A percentile compares a stretch with the other conserved stretches of the same genome.
Evolutionary conservation across 2,888 invertebrate species (phyloP).

Genomic region (Drosophila borborema): DNA sequence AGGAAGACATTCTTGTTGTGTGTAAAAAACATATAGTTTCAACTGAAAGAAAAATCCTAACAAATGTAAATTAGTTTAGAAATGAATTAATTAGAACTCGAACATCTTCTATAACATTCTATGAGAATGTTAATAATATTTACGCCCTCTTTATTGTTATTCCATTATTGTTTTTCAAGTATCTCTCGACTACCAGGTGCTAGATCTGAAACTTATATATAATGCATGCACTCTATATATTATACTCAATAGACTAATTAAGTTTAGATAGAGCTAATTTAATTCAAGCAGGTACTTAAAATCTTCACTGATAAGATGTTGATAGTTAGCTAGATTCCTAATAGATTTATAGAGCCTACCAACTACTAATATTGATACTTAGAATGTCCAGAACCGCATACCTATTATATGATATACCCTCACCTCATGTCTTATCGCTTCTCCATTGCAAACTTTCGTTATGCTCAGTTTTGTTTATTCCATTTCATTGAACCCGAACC

Average conservation of each 20-base stretch:
- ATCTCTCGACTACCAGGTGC: constrained; percentile 1
- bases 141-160: background rate
- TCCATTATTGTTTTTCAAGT: background rate
- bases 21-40: too few species aligned
- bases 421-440: constrained; percentile 14
- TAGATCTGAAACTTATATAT: background rate
- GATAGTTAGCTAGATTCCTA: background rate
- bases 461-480: constrained; percentile 32
- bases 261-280: background rate
- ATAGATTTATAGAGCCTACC: background rate
- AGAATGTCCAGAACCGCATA: background rate
- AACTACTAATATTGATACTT: background rate
- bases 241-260: background rate
- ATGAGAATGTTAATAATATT: too few species aligned
- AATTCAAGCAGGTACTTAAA: background rate
- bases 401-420: background rate
- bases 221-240: background rate
- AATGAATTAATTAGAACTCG: too few species aligned
- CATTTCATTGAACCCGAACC: constrained; percentile 71
- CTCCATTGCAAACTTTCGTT: background rate
- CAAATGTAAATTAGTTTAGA: too few species aligned
- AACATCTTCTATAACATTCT: too few species aligned
- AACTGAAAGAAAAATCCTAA: too few species aligned
- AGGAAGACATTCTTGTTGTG: too few species aligned
- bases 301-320: background rate